Evolutionary conservation across 2,888 invertebrate genomes (phyloP).

Genomic region (Trissolcus brochymenae): DNA sequence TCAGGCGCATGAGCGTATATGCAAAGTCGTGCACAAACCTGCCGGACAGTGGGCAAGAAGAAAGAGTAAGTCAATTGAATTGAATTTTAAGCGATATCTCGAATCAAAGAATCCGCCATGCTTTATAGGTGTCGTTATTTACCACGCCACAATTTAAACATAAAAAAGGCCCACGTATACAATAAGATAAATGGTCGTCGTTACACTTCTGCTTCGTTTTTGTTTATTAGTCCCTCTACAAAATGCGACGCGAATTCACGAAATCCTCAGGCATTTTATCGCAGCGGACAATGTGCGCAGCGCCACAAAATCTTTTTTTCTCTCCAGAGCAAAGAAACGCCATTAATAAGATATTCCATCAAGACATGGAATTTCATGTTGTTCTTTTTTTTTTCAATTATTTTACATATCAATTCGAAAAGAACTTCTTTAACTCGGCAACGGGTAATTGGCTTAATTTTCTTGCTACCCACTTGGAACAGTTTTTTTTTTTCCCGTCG

Average conservation of each 20-base stretch:
- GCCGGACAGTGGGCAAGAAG: constrained; percentile 37
- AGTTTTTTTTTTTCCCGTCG: neutral
- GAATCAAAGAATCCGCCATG: constrained; percentile 53
- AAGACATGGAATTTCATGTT: too few relatives aligned
- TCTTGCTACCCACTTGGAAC: neutral
- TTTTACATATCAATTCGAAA: too few relatives aligned
- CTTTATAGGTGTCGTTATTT: constrained; percentile 48
- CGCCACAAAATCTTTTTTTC: too few relatives aligned
- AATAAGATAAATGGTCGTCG: constrained; percentile 32
- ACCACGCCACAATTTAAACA: constrained; percentile 43
- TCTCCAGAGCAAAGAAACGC: too few relatives aligned
- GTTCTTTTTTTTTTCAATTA: neutral
- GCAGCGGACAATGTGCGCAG: neutral
- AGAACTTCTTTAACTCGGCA: too few relatives aligned
- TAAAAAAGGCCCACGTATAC: constrained; percentile 24
- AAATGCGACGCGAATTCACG: neutral
- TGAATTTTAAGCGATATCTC: constrained; percentile 53
- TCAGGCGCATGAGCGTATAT: constrained; percentile 28
- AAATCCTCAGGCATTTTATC: constrained; percentile 1
- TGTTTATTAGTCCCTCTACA: constrained; percentile 16
- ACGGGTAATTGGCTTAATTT: neutral
- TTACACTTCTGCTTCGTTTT: constrained; percentile 28
- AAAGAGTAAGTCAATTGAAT: constrained; percentile 54
- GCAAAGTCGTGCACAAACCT: constrained; percentile 47
- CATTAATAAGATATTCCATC: too few relatives aligned